A percentile compares a stretch with the other conserved stretches of the same genome.
phyloP scores from a whole-genome alignment of 1,140 invertebrate genomes.

The Anoplolepis gracilipes region DNA sequence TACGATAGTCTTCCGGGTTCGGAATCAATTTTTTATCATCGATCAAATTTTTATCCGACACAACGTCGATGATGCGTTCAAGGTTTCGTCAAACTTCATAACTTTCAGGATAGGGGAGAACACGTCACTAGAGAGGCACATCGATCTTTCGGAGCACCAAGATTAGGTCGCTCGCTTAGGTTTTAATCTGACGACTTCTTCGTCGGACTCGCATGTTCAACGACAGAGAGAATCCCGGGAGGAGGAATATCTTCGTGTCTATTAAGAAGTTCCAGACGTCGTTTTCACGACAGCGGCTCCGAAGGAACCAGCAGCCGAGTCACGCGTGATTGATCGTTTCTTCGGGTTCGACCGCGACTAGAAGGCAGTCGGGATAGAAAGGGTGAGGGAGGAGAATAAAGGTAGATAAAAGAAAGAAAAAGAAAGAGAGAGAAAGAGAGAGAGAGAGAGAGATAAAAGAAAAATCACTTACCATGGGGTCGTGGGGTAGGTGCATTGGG shows the following conservation, averaged over 20 bases:
- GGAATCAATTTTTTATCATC: conserved; percentile 37
- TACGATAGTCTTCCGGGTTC: not conserved
- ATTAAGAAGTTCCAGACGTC: conserved; percentile 50
- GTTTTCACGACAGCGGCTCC: conserved; percentile 40
- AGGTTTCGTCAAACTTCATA: conserved; percentile 34
- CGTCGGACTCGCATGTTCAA: conserved; percentile 40
- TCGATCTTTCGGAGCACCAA: conserved; percentile 48
- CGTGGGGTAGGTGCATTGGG: conserved; percentile 88
- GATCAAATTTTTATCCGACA: conserved; percentile 21
- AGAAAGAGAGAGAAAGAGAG: not conserved
- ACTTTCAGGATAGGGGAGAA: not conserved
- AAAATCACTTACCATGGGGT: conserved; percentile 87
- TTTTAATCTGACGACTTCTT: conserved; percentile 60
- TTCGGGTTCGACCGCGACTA: conserved; percentile 3
- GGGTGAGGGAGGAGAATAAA: conserved; percentile 28
- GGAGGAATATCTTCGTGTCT: conserved; percentile 55
- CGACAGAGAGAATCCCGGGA: conserved; percentile 41
- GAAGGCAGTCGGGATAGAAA: conserved; percentile 26
- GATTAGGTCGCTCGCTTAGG: conserved; percentile 49
- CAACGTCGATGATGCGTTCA: conserved; percentile 2
- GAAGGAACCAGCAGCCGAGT: conserved; percentile 53
- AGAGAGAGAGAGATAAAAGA: conserved; percentile 4
- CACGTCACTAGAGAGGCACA: not conserved
- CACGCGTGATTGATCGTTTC: conserved; percentile 68
- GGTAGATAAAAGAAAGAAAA: not conserved